phyloP scores from a whole-genome alignment of 2,113 vertebrate genomes.

The Cochlearius cochlearius region DNA sequence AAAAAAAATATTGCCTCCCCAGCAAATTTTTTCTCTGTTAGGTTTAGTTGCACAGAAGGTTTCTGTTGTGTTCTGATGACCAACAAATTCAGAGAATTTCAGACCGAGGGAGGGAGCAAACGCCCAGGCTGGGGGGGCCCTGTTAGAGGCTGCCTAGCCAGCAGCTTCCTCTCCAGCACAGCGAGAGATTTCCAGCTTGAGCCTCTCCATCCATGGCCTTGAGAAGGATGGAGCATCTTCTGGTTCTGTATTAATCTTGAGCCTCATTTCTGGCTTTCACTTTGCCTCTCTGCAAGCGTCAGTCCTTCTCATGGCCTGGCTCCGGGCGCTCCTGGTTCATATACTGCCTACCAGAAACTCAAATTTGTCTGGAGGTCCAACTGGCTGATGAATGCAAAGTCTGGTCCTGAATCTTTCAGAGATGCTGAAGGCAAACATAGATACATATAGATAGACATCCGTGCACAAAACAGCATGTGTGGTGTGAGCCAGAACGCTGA shows the following conservation, averaged over 20 bases:
- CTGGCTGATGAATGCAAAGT: background rate
- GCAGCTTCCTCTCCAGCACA: background rate
- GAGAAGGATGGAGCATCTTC: background rate
- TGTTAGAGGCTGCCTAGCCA: background rate
- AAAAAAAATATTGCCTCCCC: background rate
- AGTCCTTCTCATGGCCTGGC: background rate
- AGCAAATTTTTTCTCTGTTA: constrained; percentile 11
- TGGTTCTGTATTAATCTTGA: background rate
- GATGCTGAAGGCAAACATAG: background rate
- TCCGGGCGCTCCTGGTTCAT: background rate
- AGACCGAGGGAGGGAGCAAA: background rate
- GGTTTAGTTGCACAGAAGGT: background rate
- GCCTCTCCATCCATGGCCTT: background rate
- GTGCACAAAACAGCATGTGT: background rate
- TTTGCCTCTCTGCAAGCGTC: background rate
- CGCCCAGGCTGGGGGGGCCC: background rate
- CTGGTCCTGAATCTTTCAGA: background rate
- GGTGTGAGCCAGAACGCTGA: background rate
- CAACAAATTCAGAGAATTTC: background rate
- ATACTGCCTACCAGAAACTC: background rate
- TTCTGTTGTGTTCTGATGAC: background rate
- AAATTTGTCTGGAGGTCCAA: background rate
- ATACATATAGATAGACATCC: background rate
- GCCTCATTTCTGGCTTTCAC: background rate
- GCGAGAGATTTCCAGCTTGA: background rate